Conservation (phyloP, 2,888 invertebrate species). For the Idaea biselata region DNA sequence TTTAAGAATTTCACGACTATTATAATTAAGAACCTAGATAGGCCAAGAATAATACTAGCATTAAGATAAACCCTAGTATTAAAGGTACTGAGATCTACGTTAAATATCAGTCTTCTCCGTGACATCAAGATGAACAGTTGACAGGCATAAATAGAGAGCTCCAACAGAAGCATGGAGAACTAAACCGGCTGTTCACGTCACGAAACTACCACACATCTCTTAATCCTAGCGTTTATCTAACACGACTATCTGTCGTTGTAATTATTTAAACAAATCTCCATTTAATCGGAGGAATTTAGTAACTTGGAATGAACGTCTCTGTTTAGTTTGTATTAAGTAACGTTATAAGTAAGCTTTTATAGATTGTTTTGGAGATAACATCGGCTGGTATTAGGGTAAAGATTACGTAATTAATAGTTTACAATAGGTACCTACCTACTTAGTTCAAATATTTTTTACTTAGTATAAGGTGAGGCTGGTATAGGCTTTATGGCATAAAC, state of each 20-base stretch:
- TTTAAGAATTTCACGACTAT: no score
- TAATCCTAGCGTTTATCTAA: slow-evolving; percentile 64
- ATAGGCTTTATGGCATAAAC: no score
- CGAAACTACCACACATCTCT: slow-evolving; percentile 57
- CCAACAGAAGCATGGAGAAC: slow-evolving; percentile 28
- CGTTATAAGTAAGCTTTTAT: not conserved
- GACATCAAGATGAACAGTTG: slow-evolving; percentile 34
- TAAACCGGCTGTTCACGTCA: slow-evolving; percentile 43
- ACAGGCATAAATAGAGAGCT: slow-evolving; percentile 27
- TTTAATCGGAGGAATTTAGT: slow-evolving; percentile 25
- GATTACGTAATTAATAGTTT: not conserved
- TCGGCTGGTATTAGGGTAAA: not conserved
- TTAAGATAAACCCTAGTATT: no score
- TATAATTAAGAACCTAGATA: no score
- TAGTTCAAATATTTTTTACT: not conserved
- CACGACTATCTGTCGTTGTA: slow-evolving; percentile 61
- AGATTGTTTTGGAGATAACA: not conserved
- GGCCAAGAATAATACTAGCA: no score
- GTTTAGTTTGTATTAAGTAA: not conserved
- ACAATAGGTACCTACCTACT: no score
- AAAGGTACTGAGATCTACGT: no score
- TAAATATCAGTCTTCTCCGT: slow-evolving; percentile 12
- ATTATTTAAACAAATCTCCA: slow-evolving; percentile 59
- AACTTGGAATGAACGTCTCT: not conserved
- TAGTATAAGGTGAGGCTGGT: no score